Conservation (phyloP, 2,113 vertebrate species). For the Sapajus apella region DNA sequence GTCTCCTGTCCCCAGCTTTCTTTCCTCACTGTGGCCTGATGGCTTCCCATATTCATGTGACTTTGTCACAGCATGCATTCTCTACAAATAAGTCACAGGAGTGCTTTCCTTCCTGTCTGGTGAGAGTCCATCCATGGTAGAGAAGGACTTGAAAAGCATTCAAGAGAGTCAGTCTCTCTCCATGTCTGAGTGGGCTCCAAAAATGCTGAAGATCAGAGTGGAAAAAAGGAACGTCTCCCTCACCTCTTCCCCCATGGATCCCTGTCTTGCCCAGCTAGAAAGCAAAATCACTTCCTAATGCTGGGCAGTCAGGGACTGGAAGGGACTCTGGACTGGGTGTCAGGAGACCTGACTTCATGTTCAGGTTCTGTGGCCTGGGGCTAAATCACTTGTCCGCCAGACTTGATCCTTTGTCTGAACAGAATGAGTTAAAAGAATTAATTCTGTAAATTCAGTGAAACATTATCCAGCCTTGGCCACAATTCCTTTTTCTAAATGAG, state of each 20-base stretch:
- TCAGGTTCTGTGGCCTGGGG: neutral
- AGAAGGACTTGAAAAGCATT: neutral
- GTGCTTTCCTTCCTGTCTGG: neutral
- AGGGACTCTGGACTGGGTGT: neutral
- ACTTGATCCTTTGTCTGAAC: neutral
- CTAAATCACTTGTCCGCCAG: neutral
- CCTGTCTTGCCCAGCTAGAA: neutral
- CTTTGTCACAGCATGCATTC: neutral
- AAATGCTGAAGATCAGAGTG: neutral
- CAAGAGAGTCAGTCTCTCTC: neutral
- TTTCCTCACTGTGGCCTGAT: neutral
- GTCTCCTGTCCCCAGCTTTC: no score
- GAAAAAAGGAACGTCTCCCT: neutral
- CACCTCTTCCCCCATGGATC: neutral
- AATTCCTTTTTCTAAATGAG: neutral
- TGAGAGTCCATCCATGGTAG: rapidly evolving
- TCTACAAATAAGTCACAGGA: neutral
- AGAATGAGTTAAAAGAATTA: neutral
- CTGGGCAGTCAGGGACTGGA: neutral
- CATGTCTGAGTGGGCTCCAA: neutral
- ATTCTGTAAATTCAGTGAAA: neutral
- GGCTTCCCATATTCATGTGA: neutral
- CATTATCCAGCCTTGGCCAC: neutral
- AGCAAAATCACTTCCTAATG: neutral
- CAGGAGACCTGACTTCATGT: neutral